Evolutionary conservation across 2,797 vertebrate genomes (phyloP), one percentile per base, ranked within the genome.

Genomic region (Sebastes ruberrimus): DNA sequence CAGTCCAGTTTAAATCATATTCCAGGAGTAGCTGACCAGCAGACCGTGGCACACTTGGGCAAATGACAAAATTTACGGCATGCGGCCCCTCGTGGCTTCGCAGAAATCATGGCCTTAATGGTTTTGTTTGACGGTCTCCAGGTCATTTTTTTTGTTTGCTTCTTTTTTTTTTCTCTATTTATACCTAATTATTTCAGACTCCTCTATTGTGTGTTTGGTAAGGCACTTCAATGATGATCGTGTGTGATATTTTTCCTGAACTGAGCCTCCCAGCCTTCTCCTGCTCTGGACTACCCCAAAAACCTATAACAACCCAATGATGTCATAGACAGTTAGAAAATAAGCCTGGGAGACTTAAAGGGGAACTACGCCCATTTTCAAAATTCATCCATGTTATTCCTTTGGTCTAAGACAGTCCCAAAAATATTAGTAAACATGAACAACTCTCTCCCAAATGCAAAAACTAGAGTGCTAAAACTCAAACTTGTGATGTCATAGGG

Each of bases 261-360:
- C 65, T 25, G 28, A 55, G 23, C 11, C 52, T 66, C 22, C 6
- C 32, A 71, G 8, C 11, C 25, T 53, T 20, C 8, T 66, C 25
- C 57, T 64, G 38, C 25, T 71, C 42, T 46, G 5, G 16, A 23
- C 73, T 49, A 27, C 52, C 71, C 27, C 27, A 18, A 23, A 10
- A 70, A 63, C 63, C 73, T 74, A 23, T 28, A 52, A 77, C n/a
- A 35, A 74, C 32, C 6, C 4, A 32, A 32, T 66, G 27, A 56
- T 70, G 63, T 68, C 74, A 65, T 7, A 46, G 30, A 77, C 32
- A 18, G 6, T 67, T 65, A 56, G 66, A 62, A 63, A n/a, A n/a
- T n/a, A n/a, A n/a, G 46, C 28, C 64, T 30, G 55, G 71, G 62
- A 84, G 56, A 70, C 38, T 42, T 16, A 42, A 42, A 42, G 38